Base-by-base conservation (phyloP, 2,888 invertebrate genomes). In the Drosophila nigricruria region DNA sequence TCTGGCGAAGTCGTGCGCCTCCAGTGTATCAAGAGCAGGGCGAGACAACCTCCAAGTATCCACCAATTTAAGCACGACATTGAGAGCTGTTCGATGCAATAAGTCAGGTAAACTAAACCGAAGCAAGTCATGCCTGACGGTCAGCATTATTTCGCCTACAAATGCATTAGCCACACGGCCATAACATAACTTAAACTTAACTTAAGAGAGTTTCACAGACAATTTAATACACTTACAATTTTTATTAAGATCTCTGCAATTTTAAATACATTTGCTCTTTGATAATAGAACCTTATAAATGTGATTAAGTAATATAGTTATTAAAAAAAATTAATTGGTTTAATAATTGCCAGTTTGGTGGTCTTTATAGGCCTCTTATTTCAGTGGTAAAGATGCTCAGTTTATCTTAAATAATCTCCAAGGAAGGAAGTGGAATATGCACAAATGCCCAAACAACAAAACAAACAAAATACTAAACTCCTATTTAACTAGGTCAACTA, bases 371-470 rank as follows among this genome's bases (percentile, higher is more conserved):
- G 23, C 20, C 38, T 25, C n/a, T n/a, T 54, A 53, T 34, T 32
- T 14, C 54, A 45, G 43, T 62, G 30, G 61, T 25, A 60, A 62
- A 25, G 42, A 59, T n/a, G 38, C 50, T 54, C 36, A 25, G 5
- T 59, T 60, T 63, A 30, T 25, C 45, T 50, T 54, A 45, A 20
- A 52, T 50, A 52, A 58, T 43, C 23, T 50, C 27, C 54, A 49
- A 12, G 52, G 61, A 60, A 52, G 62, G 3, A 6, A 56, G 45
- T 9, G 30, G 47, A 30, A 49, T 36, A 66, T 79, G 75, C 75
- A 79, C 65, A 79, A 32, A 45, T 66, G 50, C 49, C 59, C 56
- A 66, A 57, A 66, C 56, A 77, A 79, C 61, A 60, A 62, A 57
- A n/a, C 10, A 52, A 25, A 49, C 40, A 62, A 52, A 25, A 49